Evolutionary conservation across 2,797 vertebrate genomes (phyloP), one percentile per base, ranked within the genome.

Genomic region (Phataginus tetradactyla): DNA sequence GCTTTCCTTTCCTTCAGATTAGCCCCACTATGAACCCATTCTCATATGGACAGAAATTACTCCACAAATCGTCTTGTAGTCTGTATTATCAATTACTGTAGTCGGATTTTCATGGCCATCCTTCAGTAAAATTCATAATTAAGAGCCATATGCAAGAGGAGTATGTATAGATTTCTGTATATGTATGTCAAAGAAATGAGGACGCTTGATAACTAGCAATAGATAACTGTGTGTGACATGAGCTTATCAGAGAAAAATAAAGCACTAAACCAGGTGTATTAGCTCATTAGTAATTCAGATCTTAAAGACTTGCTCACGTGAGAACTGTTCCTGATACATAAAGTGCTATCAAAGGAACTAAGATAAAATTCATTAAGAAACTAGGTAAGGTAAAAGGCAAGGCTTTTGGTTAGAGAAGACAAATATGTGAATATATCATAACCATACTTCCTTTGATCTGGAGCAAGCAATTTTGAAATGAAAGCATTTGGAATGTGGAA

Each of bases 321-420:
- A 81, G 69, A 91, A 91, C 5, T 63, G 53, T 86, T 83, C 81
- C 81, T 63, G 74, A 53, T 71, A n/a, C 64, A 34, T 49, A 61
- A 83, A 53, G 59, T 37, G 32, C 17, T 86, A 86, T 66, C 12
- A 75, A 94, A 86, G 51, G 51, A 94, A 42, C 1, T 20, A 23
- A 75, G 77, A 64, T 69, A 78, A 84, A 37, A 59, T 93, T 93
- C 74, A 74, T 68, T 86, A 86, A 74, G 51, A 90, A 90, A 90
- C 39, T 85, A n/a, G 45, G 7, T 39, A 32, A 79, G 29, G 29
- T 59, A 75, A 68, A 94, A 61, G 15, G 39, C 45, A 79, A 86
- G 32, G 49, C 49, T 32, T 84, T 34, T 79, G 55, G 29, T 63
- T 78, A 78, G 17, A 34, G 64, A 45, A 57, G 18, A 51, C 72